Evolutionary conservation across 2,113 vertebrate species (phyloP), one percentile per base, ranked within the genome.

Genomic region (Synchiropus splendidus): DNA sequence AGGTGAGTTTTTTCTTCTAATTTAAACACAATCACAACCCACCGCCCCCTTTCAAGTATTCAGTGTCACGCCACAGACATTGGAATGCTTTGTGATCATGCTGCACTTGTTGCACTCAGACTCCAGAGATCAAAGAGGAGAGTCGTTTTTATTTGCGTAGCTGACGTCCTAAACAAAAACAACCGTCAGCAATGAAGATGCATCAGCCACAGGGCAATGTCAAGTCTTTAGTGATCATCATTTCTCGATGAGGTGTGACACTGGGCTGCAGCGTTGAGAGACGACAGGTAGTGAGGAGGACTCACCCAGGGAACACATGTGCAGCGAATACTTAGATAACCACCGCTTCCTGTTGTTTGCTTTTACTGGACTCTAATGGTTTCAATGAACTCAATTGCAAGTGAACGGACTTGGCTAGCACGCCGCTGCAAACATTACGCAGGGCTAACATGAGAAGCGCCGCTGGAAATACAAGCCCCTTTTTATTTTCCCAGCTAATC

Each of bases 1-100:
- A 84, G 80, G 80, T 80, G 78, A 77, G 73, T 80, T 80, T 80
- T 81, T 81, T 81, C 77, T 77, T 74, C 74, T 78, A 74, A 81
- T 81, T 84, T 79, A 81, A 84, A 79, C 74, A 77, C 75, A 83
- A 81, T 80, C 79, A 81, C 72, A 62, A 61, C 46, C 51, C 70
- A 63, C 21, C 4, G 4, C 21, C 21, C 61, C 66, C 45, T 60
- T 55, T 61, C 61, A 72, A 77, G 77, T 80, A 79, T 80, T 79
- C 74, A 67, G 71, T 84, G 80, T 84, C 82, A 83, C 75, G 77
- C 75, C 76, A 79, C 72, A 79, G 75, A 80, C 69, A 46, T 55
- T 58, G 72, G 74, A 75, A 78, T 78, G 74, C 74, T 54, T 77
- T 77, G 63, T 77, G 76, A 81, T 79, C 78, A 74, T 72, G 72